Base-by-base conservation (phyloP, 2,113 vertebrate species). In the Marmota flaviventris region DNA sequence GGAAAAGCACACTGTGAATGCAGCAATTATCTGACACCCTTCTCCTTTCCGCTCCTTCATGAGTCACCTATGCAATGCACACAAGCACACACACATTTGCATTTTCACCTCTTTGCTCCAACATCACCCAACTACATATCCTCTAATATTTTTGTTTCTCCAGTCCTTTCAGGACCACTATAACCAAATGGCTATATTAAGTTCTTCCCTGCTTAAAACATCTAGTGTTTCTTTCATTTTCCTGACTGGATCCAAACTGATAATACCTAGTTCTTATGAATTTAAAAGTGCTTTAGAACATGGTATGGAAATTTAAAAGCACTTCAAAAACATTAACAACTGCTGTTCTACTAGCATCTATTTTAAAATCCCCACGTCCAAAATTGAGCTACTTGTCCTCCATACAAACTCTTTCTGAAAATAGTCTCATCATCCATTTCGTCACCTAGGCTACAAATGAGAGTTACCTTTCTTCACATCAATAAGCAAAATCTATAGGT, bases 281-380 rank as follows among this genome's bases (percentile, higher is more conserved):
- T 93, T 78, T 32, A 75, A 65, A 92, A 84, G n/a, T 39, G 16
- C 58, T 77, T 94, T 42, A 76, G 27, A 67, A 76, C 86, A 78
- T 67, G 77, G 65, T 34, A 48, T 92, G 27, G 16, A 13, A 24
- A 63, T 63, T 96, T 79, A 16, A 53, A 93, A 75, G 39, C 25
- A 87, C 20, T 95, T 83, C 22, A 77, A 89, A 93, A 94, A 93
- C 42, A 73, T 81, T 87, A 93, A 75, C 48, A 93, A 34, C 6
- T 93, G 29, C 75, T 76, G 24, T 5, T 91, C 85, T 83, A 14
- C 25, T 90, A 85, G 56, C 58, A 92, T 37, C 82, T 45, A 45
- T 45, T 8, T 88, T 65, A 78, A 96, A 72, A 78, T 73, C 14
- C 9, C 58, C 11, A 63, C 17, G 1, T 45, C 56, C 56, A 82